Evolutionary conservation across 2,888 invertebrate species (phyloP).

Genomic region (Cryptophagus acutangulus): DNA sequence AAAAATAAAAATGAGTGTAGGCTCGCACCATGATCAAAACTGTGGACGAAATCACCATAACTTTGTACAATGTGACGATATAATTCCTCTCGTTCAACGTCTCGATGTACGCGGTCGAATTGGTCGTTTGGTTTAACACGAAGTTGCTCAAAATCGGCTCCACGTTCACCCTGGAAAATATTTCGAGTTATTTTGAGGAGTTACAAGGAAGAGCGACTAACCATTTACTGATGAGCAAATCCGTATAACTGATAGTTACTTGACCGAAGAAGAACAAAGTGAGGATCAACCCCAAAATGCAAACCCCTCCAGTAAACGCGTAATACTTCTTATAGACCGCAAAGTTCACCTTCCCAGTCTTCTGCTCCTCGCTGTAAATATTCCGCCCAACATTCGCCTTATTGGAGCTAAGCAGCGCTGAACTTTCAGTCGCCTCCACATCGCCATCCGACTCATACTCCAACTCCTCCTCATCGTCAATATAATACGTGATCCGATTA

Average conservation of each 20-base stretch:
- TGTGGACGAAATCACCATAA: slow-evolving; percentile 17
- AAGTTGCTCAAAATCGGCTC: slow-evolving; percentile 21
- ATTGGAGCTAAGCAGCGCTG: slow-evolving; percentile 10
- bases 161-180: slow-evolving; percentile 27
- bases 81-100: not conserved
- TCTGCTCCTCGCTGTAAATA: slow-evolving; percentile 34
- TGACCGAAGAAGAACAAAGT: slow-evolving; percentile 32
- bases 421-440: slow-evolving; percentile 19
- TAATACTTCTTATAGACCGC: slow-evolving; percentile 37
- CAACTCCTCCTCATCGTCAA: slow-evolving; percentile 23
- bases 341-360: slow-evolving; percentile 33
- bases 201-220: slow-evolving; percentile 23
- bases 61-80: slow-evolving; percentile 15
- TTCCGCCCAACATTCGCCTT: slow-evolving; percentile 12
- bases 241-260: slow-evolving; percentile 27
- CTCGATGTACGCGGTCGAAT: slow-evolving; percentile 18
- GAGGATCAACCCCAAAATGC: slow-evolving; percentile 28
- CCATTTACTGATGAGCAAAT: slow-evolving; percentile 35
- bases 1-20: slow-evolving; percentile 27
- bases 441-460: slow-evolving; percentile 12
- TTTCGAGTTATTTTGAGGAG: not conserved
- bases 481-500: slow-evolving; percentile 31
- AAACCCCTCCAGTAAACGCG: slow-evolving; percentile 34
- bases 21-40: slow-evolving; percentile 21
- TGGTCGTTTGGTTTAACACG: slow-evolving; percentile 17